phyloP scores from a whole-genome alignment of 2,888 invertebrate genomes.

The Nomada goodeniana region DNA sequence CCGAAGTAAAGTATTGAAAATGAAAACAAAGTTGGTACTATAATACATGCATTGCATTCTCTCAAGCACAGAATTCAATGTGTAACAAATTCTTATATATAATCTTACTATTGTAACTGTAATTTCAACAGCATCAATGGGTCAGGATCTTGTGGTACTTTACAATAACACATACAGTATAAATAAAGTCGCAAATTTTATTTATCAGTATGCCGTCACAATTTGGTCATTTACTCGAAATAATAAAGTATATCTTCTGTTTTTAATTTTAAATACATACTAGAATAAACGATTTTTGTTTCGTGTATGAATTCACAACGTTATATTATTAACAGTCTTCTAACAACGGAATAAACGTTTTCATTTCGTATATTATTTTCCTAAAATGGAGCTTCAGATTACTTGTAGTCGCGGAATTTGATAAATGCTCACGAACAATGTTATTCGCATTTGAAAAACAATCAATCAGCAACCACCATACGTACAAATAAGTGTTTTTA shows the following conservation, averaged over 20 bases:
- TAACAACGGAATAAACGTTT: conserved; percentile 57
- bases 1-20: conserved; percentile 15
- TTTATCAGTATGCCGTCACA: conserved; percentile 70
- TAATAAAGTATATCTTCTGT: conserved; percentile 54
- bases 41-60: conserved; percentile 24
- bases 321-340: conserved; percentile 48
- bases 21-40: not conserved
- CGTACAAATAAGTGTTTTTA: conserved; percentile 55
- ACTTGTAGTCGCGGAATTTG: conserved; percentile 36
- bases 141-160: conserved; percentile 66
- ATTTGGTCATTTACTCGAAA: conserved; percentile 71
- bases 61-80: conserved; percentile 55
- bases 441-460: conserved; percentile 52
- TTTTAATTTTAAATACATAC: conserved; percentile 49
- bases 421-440: conserved; percentile 45
- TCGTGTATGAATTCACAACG: conserved; percentile 56
- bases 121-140: conserved; percentile 47
- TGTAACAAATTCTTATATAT: conserved; percentile 42
- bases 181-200: conserved; percentile 70
- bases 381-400: conserved; percentile 40
- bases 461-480: conserved; percentile 52
- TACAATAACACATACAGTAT: conserved; percentile 65
- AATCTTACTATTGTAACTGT: conserved; percentile 44
- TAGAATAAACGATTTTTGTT: conserved; percentile 52
- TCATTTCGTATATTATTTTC: conserved; percentile 18